phyloP scores from a whole-genome alignment of 2,888 invertebrate genomes.

The Mamestra brassicae region DNA sequence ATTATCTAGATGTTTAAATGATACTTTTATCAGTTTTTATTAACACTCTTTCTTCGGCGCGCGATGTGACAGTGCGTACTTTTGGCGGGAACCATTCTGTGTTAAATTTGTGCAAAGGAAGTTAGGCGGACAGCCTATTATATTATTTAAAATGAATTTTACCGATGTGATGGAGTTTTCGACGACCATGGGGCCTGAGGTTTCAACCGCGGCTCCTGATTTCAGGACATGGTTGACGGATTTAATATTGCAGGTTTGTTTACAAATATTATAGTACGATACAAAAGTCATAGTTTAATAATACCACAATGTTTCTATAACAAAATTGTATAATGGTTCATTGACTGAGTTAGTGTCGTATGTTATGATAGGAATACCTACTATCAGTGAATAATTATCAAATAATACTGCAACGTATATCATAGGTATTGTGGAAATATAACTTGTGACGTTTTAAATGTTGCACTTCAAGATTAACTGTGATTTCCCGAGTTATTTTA shows the following conservation, averaged over 20 bases:
- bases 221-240: constrained; percentile 81
- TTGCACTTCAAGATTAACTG: constrained; percentile 20
- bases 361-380: constrained; percentile 44
- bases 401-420: constrained; percentile 15
- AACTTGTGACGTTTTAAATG: constrained; percentile 30
- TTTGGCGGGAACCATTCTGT: constrained; percentile 66
- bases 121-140: constrained; percentile 47
- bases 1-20: constrained; percentile 77
- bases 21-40: constrained; percentile 76
- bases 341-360: constrained; percentile 46
- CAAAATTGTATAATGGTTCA: constrained; percentile 56
- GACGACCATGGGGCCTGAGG: constrained; percentile 63
- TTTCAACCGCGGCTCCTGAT: constrained; percentile 73
- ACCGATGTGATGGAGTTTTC: constrained; percentile 70
- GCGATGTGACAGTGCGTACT: constrained; percentile 72
- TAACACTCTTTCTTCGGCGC: constrained; percentile 65
- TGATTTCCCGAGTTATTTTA: constrained; percentile 13
- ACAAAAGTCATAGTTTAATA: constrained; percentile 23
- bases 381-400: constrained; percentile 25
- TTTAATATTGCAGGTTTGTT: constrained; percentile 80
- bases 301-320: constrained; percentile 39
- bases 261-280: constrained; percentile 44
- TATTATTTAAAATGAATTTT: constrained; percentile 74
- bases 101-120: constrained; percentile 60
- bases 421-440: constrained; percentile 21